These are phyloP conservation scores for Aphis craccivora DNA, from an alignment of 1,140 invertebrate species.

Conservation along the genomic window DNA sequence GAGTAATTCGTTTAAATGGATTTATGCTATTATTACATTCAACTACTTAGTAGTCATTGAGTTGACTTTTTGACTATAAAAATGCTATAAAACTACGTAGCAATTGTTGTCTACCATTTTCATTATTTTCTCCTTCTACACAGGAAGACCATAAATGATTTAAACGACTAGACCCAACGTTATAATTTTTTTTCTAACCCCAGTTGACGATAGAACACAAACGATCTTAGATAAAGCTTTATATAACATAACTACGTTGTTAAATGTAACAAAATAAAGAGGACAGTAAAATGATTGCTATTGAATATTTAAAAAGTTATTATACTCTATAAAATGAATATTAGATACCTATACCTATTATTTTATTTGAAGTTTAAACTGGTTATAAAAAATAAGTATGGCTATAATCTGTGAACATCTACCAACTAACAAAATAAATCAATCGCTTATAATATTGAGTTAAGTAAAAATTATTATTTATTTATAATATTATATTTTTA, in stretches of 20 bases:
- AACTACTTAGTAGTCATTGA: neutral
- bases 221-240: neutral
- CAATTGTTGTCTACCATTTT: conserved; percentile 13
- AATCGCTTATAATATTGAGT: neutral
- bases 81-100: neutral
- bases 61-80: neutral
- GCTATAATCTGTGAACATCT: neutral
- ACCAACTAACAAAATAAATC: neutral
- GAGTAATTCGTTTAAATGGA: neutral
- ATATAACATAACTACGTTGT: neutral
- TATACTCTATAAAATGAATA: neutral
- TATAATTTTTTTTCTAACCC: conserved; percentile 4
- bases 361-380: neutral
- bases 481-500: neutral
- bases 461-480: neutral
- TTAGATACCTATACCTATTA: too few species aligned
- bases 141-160: conserved; percentile 3
- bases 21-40: neutral
- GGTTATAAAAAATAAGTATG: neutral
- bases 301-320: neutral
- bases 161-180: conserved; percentile 8
- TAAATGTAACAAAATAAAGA: neutral
- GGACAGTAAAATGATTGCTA: neutral
- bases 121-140: neutral
- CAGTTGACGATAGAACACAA: conserved; percentile 14